Percentiles rank a stretch among this genome's conserved stretches.
These are phyloP conservation scores for Polietes domitor DNA, from an alignment of 2,888 invertebrate species.

Conservation along the genomic window DNA sequence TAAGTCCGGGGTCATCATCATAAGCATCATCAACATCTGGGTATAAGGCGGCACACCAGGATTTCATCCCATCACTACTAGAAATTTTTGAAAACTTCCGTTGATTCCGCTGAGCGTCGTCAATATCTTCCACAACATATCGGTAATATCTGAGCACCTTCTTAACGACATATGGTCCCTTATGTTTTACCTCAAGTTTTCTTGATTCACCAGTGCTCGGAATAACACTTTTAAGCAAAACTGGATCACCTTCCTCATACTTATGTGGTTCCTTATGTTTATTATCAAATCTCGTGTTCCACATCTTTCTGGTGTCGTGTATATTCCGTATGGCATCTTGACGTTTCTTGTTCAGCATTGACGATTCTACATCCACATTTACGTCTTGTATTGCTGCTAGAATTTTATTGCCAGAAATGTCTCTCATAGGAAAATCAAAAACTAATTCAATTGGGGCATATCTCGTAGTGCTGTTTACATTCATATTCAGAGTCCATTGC, in stretches of 20 bases:
- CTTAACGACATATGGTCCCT: constrained; percentile 44
- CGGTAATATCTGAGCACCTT: constrained; percentile 49
- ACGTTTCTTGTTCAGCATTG: not conserved
- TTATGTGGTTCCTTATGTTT: constrained; percentile 48
- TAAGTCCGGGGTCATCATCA: not conserved
- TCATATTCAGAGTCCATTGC: constrained; percentile 47
- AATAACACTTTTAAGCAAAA: constrained; percentile 41
- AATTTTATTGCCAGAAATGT: constrained; percentile 50
- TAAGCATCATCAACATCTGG: constrained; percentile 38
- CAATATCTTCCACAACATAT: constrained; percentile 28
- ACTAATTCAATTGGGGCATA: constrained; percentile 42
- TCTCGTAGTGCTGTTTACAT: constrained; percentile 33
- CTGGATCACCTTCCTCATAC: constrained; percentile 44
- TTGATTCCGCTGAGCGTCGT: constrained; percentile 39
- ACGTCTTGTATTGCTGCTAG: constrained; percentile 49
- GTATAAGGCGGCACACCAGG: constrained; percentile 46
- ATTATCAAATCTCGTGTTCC: constrained; percentile 45
- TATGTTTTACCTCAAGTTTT: constrained; percentile 40
- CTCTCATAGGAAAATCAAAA: constrained; percentile 41
- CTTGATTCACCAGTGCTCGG: constrained; percentile 52
- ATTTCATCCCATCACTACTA: constrained; percentile 60
- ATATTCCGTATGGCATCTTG: constrained; percentile 38
- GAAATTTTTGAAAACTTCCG: constrained; percentile 46
- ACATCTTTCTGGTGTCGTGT: constrained; percentile 10
- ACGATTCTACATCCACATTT: not conserved